phyloP scores from a whole-genome alignment of 2,888 invertebrate species.

The Parelbella ahira region DNA sequence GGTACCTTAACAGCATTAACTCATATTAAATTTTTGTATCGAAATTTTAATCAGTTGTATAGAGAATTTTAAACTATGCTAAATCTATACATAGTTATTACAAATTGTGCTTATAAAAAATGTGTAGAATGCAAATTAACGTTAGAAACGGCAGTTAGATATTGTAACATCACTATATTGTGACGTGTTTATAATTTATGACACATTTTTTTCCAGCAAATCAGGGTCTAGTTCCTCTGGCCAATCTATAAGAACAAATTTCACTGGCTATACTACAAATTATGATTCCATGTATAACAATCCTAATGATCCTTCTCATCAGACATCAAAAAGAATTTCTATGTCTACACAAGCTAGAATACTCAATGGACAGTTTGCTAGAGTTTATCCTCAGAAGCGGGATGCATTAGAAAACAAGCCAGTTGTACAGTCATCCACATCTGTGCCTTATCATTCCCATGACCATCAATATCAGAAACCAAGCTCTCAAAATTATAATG shows the following conservation, averaged over 20 bases:
- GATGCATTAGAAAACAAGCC: conserved; percentile 53
- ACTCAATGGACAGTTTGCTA: conserved; percentile 66
- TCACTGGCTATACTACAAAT: conserved; percentile 69
- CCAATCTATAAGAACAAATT: conserved; percentile 70
- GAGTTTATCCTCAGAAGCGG: conserved; percentile 52
- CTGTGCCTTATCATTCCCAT: conserved; percentile 63
- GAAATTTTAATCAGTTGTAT: too few species aligned
- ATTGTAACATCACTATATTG: too few species aligned
- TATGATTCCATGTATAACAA: conserved; percentile 72
- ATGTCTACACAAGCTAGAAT: conserved; percentile 56
- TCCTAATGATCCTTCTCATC: conserved; percentile 57
- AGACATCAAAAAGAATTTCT: conserved; percentile 63
- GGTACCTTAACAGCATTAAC: too few species aligned
- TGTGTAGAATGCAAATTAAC: too few species aligned
- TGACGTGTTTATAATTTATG: too few species aligned
- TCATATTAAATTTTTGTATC: too few species aligned
- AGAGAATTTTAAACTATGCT: too few species aligned
- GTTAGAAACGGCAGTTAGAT: too few species aligned
- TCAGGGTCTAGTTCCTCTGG: conserved; percentile 75
- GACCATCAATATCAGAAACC: conserved; percentile 76
- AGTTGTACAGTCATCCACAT: conserved; percentile 36
- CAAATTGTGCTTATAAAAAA: conserved; percentile 27
- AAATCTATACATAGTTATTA: too few species aligned
- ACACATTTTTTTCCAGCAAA: conserved; percentile 61
- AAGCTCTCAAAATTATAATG: conserved; percentile 52